Base-by-base conservation (phyloP, 1,140 invertebrate species). In the Drosophila sproati region DNA sequence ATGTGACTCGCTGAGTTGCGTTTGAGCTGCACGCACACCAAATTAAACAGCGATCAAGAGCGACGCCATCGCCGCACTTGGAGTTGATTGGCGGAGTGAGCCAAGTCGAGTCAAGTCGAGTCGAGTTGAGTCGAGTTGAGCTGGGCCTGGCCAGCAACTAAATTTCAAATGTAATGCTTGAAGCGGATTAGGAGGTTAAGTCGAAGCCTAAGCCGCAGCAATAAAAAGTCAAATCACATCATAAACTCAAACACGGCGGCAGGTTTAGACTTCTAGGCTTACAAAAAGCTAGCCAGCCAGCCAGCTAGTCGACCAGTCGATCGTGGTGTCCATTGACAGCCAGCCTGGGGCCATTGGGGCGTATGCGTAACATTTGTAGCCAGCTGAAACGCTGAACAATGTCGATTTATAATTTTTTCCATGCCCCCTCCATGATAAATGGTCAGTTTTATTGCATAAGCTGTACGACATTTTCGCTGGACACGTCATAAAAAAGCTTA, bases 371-470 rank as follows among this genome's bases (percentile, higher is more conserved):
- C 74, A 82, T 83, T 57, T 60, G 54, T 55, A 60, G 55, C 55
- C 29, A 66, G 20, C 50, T 50, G 45, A 60, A 66, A 57, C 43
- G 68, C 45, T 37, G 70, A 66, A 73, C 74, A 73, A 73, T 77
- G 56, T 89, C 73, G 66, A 83, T 54, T 69, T 64, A 75, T 57
- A 61, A 61, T 68, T 73, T 72, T 76, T 67, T 62, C 57, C 47
- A 51, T 68, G 60, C 56, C 63, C 67, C 70, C 62, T 50, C 50
- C 61, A 68, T 89, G 86, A 89, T 90, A 89, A 90, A 89, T 89
- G 82, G 81, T 75, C 78, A 85, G 86, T 89, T 89, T 89, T 89
- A 90, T 89, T 90, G 72, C 72, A 89, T 79, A 88, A 75, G 85
- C 78, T 89, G 86, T 89, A 81, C 81, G 85, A 90, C 85, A 89